Evolutionary conservation across 2,888 invertebrate genomes (phyloP).

Genomic region (Tachina grossa): DNA sequence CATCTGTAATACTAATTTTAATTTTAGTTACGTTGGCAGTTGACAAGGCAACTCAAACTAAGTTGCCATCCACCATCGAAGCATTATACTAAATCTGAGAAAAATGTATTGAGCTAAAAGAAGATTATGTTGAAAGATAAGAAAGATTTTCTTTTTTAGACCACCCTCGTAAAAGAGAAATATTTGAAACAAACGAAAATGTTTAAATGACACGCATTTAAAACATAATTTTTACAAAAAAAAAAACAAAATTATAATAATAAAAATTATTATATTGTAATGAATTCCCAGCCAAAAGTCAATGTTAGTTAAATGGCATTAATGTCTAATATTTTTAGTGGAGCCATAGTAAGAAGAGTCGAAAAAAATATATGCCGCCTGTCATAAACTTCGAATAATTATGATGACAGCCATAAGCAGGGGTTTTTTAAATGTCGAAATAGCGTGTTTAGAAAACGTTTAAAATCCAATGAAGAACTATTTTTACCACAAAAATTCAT

Average conservation of each 20-base stretch:
- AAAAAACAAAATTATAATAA: slow-evolving; percentile 9
- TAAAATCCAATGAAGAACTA: slow-evolving; percentile 11
- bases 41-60: no score
- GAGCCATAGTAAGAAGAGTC: background rate
- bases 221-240: slow-evolving; percentile 54
- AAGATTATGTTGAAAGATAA: background rate
- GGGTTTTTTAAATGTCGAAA: slow-evolving; percentile 52
- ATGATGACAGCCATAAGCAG: slow-evolving; percentile 55
- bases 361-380: background rate
- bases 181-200: slow-evolving; percentile 54
- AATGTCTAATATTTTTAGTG: slow-evolving; percentile 28
- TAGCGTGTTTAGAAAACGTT: slow-evolving; percentile 64
- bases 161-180: background rate
- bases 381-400: slow-evolving; percentile 47
- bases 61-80: no score
- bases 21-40: no score
- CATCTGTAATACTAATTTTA: no score
- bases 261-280: slow-evolving; percentile 15
- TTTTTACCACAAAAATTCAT: background rate
- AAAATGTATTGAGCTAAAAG: no score
- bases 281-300: slow-evolving; percentile 38
- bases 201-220: slow-evolving; percentile 65
- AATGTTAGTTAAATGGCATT: slow-evolving; percentile 58
- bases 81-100: no score
- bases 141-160: background rate